These are phyloP conservation scores for Drosophila tanythrix DNA, from an alignment of 2,888 invertebrate species.

Conservation along the genomic window DNA sequence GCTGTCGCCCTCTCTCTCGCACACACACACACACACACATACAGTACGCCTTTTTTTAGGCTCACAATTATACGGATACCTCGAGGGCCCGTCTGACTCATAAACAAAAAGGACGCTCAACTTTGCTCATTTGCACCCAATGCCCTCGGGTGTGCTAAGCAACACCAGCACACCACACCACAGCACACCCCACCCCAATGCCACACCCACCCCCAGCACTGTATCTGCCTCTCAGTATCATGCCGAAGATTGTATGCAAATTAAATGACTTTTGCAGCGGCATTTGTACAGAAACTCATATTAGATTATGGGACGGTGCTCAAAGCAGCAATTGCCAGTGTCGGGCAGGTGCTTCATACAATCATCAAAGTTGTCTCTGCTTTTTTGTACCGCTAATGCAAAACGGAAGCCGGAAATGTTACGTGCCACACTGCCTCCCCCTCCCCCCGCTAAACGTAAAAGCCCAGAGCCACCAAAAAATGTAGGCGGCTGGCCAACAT, in stretches of 20 bases:
- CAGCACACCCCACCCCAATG: not conserved
- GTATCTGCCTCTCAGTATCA: conserved; percentile 4
- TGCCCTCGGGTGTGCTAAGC: conserved; percentile 51
- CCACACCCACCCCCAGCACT: not conserved
- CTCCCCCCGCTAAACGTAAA: conserved; percentile 24
- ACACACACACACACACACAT: conserved; percentile 12
- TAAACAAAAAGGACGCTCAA: conserved; percentile 58
- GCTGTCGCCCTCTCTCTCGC: conserved; percentile 5
- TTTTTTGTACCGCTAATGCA: conserved; percentile 45
- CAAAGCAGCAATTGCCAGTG: conserved; percentile 19
- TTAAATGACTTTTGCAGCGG: conserved; percentile 48
- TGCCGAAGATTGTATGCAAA: conserved; percentile 61
- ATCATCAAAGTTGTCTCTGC: not conserved
- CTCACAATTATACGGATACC: conserved; percentile 22
- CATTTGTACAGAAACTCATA: conserved; percentile 45
- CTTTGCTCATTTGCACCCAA: conserved; percentile 72
- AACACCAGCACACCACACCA: not conserved
- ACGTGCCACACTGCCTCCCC: conserved; percentile 45
- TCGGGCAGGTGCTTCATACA: not conserved
- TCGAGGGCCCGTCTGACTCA: conserved; percentile 47
- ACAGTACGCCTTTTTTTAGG: conserved; percentile 5
- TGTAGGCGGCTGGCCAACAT: conserved; percentile 47
- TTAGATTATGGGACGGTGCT: conserved; percentile 20
- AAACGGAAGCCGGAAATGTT: conserved; percentile 72
- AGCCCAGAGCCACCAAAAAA: conserved; percentile 34